Evolutionary conservation across 2,113 vertebrate genomes (phyloP), one percentile per base, ranked within the genome.

Genomic region (Lasiurus borealis): DNA sequence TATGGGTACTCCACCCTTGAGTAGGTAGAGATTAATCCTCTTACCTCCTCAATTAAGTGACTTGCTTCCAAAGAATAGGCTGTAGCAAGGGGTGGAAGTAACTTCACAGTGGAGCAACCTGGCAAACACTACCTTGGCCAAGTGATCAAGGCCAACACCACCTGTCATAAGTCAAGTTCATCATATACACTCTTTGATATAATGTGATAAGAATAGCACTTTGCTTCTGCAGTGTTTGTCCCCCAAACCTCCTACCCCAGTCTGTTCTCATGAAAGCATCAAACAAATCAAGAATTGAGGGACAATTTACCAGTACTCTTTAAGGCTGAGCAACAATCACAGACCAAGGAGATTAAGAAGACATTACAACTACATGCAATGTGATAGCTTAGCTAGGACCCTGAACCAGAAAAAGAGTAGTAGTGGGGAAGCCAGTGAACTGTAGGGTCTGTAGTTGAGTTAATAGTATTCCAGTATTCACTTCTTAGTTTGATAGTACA

Each of bases 401-500:
- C 9, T 34, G 48, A 57, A 54, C 27, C 6, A 57, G 52, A 15
- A 54, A 71, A 34, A 50, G n/a, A n/a, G 81, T 18, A n/a, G 36
- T 21, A 71, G 15, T 68, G 18, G 46, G 15, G 44, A 89, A 95
- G 16, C n/a, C 12, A 54, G 9, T 54, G 44, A 54, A 50, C 59
- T n/a, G 0, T 50, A 6, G 69, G 40, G 3, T 48, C 71, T 87
- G 36, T 9, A 50, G 52, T 31, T 57, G 46, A 73, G 46, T 69
- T 90, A 83, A 57, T 18, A 82, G 14, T 86, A 78, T 90, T 36
- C 19, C 48, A n/a, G 6, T 15, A 25, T 77, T 84, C 29, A 31
- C 72, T 62, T 69, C 69, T 96, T 94, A 80, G 54, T 50, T 86
- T 80, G 64, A 73, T 68, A 96, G 71, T 62, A 73, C 2, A 48